These are phyloP conservation scores for Loris lydekkerianus DNA, from an alignment of 2,797 vertebrate genomes.

Conservation along the genomic window DNA sequence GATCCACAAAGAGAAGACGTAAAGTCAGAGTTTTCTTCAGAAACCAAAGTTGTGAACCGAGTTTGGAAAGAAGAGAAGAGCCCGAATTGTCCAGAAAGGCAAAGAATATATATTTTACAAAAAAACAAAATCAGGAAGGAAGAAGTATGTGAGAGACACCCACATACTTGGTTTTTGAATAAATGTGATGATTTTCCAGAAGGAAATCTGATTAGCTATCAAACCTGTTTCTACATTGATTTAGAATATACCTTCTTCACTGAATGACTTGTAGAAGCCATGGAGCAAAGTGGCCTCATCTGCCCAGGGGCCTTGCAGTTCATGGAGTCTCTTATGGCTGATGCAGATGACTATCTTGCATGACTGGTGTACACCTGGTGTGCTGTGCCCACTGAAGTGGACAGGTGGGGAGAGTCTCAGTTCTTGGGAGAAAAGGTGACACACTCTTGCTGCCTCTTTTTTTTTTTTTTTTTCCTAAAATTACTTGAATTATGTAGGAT, in stretches of 20 bases:
- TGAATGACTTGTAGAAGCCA: not conserved
- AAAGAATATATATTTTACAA: not conserved
- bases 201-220: not conserved
- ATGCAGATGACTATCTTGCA: not conserved
- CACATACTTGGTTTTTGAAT: not conserved
- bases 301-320: not conserved
- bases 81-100: constrained; percentile 12
- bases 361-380: not conserved
- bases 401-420: not conserved
- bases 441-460: not conserved
- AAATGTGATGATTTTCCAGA: not conserved
- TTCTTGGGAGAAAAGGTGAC: not conserved
- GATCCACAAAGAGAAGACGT: not conserved
- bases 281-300: not conserved
- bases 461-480: not conserved
- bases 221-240: not conserved
- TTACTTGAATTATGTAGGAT: not conserved
- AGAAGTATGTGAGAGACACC: not conserved
- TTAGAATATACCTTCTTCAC: not conserved
- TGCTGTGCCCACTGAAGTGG: not conserved
- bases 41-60: not conserved
- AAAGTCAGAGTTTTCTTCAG: not conserved
- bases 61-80: not conserved
- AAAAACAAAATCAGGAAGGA: constrained; percentile 10
- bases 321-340: not conserved